phyloP scores from a whole-genome alignment of 2,888 invertebrate species.

The Sphinx pinastri region DNA sequence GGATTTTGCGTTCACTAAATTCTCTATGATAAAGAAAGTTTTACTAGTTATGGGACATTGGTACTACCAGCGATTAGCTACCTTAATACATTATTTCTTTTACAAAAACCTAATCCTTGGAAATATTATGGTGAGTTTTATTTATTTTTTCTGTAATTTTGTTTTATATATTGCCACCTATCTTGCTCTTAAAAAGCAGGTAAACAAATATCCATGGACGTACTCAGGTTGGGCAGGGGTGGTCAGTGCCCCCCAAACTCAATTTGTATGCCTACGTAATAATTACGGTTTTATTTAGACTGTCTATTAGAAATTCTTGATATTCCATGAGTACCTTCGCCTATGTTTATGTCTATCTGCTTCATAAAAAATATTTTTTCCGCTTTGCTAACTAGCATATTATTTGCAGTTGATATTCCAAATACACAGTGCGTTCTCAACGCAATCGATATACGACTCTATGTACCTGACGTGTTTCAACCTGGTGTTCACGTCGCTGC shows the following conservation, averaged over 20 bases:
- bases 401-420: constrained; percentile 82
- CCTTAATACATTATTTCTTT: constrained; percentile 92
- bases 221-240: too few species aligned
- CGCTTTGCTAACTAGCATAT: neutral
- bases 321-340: too few species aligned
- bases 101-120: constrained; percentile 93
- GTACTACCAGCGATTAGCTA: constrained; percentile 90
- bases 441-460: constrained; percentile 89
- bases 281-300: too few species aligned
- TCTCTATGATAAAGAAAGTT: constrained; percentile 89
- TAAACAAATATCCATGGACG: too few species aligned
- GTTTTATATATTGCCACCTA: too few species aligned
- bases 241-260: too few species aligned
- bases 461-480: constrained; percentile 91
- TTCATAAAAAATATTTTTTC: neutral
- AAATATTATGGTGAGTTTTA: constrained; percentile 77
- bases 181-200: too few species aligned
- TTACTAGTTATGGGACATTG: constrained; percentile 93
- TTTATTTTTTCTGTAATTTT: neutral
- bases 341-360: too few species aligned
- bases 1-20: constrained; percentile 94
- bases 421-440: constrained; percentile 80
- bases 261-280: too few species aligned
- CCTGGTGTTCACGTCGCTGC: constrained; percentile 89
- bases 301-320: too few species aligned